phyloP scores from a whole-genome alignment of 2,113 vertebrate species.

The Scalopus aquaticus region DNA sequence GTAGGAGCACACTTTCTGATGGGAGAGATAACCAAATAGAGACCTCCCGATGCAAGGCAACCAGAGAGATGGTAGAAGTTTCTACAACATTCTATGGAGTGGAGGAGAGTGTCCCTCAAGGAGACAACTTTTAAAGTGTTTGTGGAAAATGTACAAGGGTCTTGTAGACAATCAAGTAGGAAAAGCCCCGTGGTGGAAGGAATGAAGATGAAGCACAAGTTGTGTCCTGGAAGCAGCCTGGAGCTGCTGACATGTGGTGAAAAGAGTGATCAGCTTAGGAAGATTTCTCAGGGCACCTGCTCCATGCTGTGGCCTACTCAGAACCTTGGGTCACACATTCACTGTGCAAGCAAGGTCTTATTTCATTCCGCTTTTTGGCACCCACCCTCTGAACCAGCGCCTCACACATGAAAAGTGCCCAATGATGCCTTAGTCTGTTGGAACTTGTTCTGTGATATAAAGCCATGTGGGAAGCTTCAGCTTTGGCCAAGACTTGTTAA shows the following conservation, averaged over 20 bases:
- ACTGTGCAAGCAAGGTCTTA: neutral
- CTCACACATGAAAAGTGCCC: neutral
- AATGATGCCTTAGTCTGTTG: neutral
- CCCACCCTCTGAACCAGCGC: neutral
- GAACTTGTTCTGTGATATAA: neutral
- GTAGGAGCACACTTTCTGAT: neutral
- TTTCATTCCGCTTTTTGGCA: neutral
- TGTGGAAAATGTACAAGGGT: neutral
- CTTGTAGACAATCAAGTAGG: neutral
- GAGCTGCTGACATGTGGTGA: neutral
- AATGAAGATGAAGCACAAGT: neutral
- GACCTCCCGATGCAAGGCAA: neutral
- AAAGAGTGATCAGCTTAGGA: neutral
- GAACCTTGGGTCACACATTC: too few species aligned
- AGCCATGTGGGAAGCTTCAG: neutral
- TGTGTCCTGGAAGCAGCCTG: neutral
- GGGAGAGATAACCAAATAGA: neutral
- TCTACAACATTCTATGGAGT: neutral
- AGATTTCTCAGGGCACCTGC: neutral
- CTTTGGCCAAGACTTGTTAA: too few species aligned
- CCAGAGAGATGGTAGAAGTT: neutral
- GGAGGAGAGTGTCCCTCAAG: too few species aligned
- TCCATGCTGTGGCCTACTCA: neutral
- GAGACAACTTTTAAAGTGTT: too few species aligned
- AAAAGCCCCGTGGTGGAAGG: neutral